Conservation (phyloP, 2,113 vertebrate genomes). For the Paraplagusia blochii region DNA sequence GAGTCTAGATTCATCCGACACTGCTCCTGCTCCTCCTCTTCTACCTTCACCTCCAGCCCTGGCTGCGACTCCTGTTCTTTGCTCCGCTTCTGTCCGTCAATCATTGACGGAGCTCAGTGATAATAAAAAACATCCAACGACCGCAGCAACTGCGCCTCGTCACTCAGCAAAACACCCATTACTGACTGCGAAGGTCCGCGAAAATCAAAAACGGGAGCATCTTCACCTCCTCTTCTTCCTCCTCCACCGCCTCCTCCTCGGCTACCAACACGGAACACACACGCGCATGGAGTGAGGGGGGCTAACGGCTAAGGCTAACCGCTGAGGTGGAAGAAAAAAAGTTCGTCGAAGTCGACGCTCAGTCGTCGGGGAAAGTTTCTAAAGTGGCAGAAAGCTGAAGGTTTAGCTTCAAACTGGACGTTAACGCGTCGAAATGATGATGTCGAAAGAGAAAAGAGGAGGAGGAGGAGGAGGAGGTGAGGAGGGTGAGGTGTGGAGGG, state of each 20-base stretch:
- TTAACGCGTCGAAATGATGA: conserved; percentile 21
- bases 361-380: rapidly evolving
- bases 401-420: conserved; percentile 15
- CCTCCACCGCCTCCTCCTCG: neutral
- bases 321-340: conserved; percentile 6
- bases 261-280: conserved; percentile 1
- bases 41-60: neutral
- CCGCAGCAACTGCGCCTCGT: no score
- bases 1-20: neutral
- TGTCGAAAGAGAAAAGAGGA: conserved; percentile 42
- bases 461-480: neutral
- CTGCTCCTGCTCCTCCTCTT: neutral
- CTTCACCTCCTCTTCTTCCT: neutral
- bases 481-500: conserved; percentile 1
- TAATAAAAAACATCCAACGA: no score
- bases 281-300: neutral
- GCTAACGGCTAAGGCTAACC: neutral
- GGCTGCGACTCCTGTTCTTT: neutral
- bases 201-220: neutral
- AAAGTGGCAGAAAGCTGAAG: neutral
- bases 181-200: neutral
- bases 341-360: neutral
- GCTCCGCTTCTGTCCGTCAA: neutral
- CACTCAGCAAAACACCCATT: no score
- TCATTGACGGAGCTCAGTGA: neutral